These are phyloP conservation scores for Morone chrysops DNA, from an alignment of 2,113 vertebrate genomes.

Conservation along the genomic window DNA sequence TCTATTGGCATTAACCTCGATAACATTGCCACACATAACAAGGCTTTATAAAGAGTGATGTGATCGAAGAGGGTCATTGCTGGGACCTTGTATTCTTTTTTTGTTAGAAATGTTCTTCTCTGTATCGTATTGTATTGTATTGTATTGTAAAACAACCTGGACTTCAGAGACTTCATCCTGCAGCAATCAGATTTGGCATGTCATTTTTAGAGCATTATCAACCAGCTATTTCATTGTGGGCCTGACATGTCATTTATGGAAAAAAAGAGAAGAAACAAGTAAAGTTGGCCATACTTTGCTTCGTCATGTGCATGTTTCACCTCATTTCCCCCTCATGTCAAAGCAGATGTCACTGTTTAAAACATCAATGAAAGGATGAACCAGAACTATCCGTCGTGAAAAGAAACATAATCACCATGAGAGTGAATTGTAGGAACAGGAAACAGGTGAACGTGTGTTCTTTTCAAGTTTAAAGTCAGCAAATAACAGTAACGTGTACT, in stretches of 20 bases:
- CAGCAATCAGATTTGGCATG: conserved; percentile 27
- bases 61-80: conserved; percentile 24
- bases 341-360: too few relatives aligned
- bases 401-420: too few relatives aligned
- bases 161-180: conserved; percentile 3
- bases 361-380: too few relatives aligned
- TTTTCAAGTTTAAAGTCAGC: too few relatives aligned
- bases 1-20: conserved; percentile 63
- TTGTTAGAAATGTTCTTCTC: conserved; percentile 15
- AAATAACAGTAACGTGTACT: too few relatives aligned
- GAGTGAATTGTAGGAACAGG: too few relatives aligned
- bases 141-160: conserved; percentile 10
- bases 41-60: conserved; percentile 50
- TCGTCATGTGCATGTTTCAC: too few relatives aligned
- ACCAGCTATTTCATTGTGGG: neutral
- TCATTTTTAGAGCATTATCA: conserved; percentile 22
- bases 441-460: too few relatives aligned
- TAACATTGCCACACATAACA: conserved; percentile 58
- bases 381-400: too few relatives aligned
- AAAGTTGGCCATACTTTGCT: too few relatives aligned
- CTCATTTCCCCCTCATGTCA: too few relatives aligned
- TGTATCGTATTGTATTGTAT: too few relatives aligned
- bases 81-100: conserved; percentile 7
- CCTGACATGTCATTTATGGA: conserved; percentile 3
- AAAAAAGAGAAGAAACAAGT: neutral